Base-by-base conservation (phyloP, 2,888 invertebrate species). In the Drosophila prostipennis region DNA sequence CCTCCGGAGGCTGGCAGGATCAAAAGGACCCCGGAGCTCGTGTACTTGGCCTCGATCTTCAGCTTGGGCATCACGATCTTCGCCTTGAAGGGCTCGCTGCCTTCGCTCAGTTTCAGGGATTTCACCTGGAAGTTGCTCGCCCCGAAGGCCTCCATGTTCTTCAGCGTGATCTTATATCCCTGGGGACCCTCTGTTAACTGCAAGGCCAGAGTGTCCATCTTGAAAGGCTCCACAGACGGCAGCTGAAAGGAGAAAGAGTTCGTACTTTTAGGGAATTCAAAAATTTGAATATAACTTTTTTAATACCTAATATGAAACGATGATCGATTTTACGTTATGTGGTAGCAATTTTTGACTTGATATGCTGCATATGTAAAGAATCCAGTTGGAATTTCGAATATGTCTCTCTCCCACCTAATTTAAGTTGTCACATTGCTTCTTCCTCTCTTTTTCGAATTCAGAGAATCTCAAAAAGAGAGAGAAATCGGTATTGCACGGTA, bases 1-100 rank as follows among this genome's bases (percentile, higher is more conserved):
- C 94, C 94, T 60, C 95, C 95, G 74, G 94, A 95, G 0, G 95
- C 95, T 8, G 95, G 95, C 48, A 95, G 93, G 70, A 95, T 95
- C 69, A 95, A 93, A 45, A 95, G 90, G 4, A 95, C 94, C 0
- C 95, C 95, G 57, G 94, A 94, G 82, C 95, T 95, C 13, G 94
- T 93, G 88, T 95, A 95, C 80, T 94, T 93, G 6, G 95, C 94
- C 81, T 94, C 93, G 77, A 95, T 94, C 81, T 93, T 93, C 83
- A 95, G 91, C 73, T 93, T 93, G n/a, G 95, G 95, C 91, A 95
- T 94, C 63, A 92, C 91, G 54, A 95, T 93, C 77, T 93, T 92
- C 0, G 94, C 94, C 90, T 94, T 94, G 89, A 95, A 95, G 37
- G 95, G 94, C 86, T 93, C 93, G n/a, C 93, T 94, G 71, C 94